Conservation (phyloP, 1,140 invertebrate genomes). For the Leptonema lineaticorne region DNA sequence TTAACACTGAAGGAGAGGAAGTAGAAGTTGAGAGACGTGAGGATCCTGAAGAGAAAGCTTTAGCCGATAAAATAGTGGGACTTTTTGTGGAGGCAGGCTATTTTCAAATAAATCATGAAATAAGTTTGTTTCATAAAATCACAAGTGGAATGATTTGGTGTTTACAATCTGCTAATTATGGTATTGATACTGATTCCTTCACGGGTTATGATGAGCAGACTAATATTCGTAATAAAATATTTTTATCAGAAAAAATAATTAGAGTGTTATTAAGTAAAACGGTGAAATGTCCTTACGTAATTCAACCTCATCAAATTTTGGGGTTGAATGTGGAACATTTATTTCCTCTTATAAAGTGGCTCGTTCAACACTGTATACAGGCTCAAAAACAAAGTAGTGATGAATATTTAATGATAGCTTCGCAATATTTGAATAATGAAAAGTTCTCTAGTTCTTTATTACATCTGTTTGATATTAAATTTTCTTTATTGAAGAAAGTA, state of each 20-base stretch:
- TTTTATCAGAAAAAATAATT: conserved; percentile 38
- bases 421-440: conserved; percentile 20
- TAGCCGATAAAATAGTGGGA: conserved; percentile 35
- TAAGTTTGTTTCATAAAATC: conserved; percentile 36
- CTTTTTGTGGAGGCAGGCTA: conserved; percentile 34
- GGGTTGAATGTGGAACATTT: conserved; percentile 39
- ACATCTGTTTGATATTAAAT: background rate
- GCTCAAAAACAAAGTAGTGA: conserved; percentile 16
- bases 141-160: conserved; percentile 39
- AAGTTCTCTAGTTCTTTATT: conserved; percentile 11
- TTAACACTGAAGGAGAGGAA: conserved; percentile 26
- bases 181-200: conserved; percentile 32
- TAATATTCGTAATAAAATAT: conserved; percentile 37
- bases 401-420: conserved; percentile 18
- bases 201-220: conserved; percentile 37
- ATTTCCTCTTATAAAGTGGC: conserved; percentile 35
- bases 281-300: conserved; percentile 33
- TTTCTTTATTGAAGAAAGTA: conserved; percentile 2
- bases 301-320: conserved; percentile 39
- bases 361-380: conserved; percentile 27
- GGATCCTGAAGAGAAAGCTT: conserved; percentile 35
- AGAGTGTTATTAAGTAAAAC: conserved; percentile 29
- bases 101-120: conserved; percentile 35
- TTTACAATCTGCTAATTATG: conserved; percentile 33
- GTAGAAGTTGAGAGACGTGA: conserved; percentile 34